Evolutionary conservation across 1,140 invertebrate species (phyloP).

Genomic region (Gryon sp.): DNA sequence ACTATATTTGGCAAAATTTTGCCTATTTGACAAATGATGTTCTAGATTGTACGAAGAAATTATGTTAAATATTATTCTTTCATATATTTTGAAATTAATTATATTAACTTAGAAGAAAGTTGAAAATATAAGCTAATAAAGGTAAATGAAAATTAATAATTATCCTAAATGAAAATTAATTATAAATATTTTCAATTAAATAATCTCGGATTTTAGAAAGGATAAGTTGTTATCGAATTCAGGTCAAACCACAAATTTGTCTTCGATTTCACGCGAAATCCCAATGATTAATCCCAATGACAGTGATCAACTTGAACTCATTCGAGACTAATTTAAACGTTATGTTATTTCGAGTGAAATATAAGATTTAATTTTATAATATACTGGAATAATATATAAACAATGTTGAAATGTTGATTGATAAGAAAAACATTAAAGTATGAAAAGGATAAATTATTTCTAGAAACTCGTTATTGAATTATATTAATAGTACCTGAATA

Average conservation of each 20-base stretch:
- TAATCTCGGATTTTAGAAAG: neutral
- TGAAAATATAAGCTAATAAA: too few relatives aligned
- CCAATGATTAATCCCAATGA: slow-evolving; percentile 36
- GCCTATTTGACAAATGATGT: slow-evolving; percentile 9
- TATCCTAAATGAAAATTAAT: slow-evolving; percentile 1
- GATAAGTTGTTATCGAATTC: slow-evolving; percentile 27
- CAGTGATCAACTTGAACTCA: slow-evolving; percentile 28
- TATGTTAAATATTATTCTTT: neutral
- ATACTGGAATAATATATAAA: too few relatives aligned
- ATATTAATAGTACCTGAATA: too few relatives aligned
- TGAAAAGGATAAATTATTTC: too few relatives aligned
- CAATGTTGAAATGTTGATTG: too few relatives aligned
- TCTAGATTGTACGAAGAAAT: neutral
- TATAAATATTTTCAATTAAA: slow-evolving; percentile 17
- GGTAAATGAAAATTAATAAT: too few relatives aligned
- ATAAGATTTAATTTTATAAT: too few relatives aligned
- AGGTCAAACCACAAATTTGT: slow-evolving; percentile 20
- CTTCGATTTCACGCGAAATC: slow-evolving; percentile 24
- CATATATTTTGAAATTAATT: neutral
- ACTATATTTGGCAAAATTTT: slow-evolving; percentile 17
- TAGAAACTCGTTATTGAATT: too few relatives aligned
- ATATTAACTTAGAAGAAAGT: too few relatives aligned
- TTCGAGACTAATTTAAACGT: slow-evolving; percentile 7
- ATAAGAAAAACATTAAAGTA: too few relatives aligned
- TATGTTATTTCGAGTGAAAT: neutral